phyloP scores from a whole-genome alignment of 2,888 invertebrate genomes.

The Nowickia ferox region DNA sequence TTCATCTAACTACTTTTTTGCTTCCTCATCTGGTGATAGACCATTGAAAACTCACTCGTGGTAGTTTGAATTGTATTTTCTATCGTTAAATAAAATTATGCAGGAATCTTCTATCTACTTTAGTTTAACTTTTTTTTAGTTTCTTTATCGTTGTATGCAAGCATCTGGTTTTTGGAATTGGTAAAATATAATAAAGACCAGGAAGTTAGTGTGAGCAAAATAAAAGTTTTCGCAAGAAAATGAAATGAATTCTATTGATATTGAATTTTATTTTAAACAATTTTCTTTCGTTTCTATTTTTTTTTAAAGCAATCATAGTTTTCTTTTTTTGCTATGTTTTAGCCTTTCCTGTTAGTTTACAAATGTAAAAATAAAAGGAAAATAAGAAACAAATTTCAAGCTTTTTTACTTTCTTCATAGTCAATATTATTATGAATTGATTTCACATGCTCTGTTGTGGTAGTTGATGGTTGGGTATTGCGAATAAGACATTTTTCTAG shows the following conservation, averaged over 20 bases:
- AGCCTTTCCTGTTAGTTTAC: neutral
- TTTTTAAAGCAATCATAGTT: conserved; percentile 44
- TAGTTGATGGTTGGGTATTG: neutral
- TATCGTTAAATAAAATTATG: conserved; percentile 56
- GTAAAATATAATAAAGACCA: conserved; percentile 34
- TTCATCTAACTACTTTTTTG: neutral
- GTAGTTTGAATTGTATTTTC: conserved; percentile 34
- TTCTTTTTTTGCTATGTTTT: conserved; percentile 25
- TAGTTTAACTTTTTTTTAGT: neutral
- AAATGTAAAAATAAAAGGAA: neutral
- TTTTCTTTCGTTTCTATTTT: neutral
- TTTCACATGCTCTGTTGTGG: conserved; percentile 38
- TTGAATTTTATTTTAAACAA: conserved; percentile 49
- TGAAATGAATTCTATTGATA: conserved; percentile 55
- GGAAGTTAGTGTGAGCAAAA: conserved; percentile 23
- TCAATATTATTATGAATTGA: conserved; percentile 66
- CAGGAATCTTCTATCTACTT: conserved; percentile 44
- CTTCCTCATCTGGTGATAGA: neutral
- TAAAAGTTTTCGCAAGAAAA: conserved; percentile 45
- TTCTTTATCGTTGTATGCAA: conserved; percentile 10
- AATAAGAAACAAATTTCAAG: conserved; percentile 18
- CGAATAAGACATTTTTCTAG: neutral
- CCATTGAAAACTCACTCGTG: conserved; percentile 5
- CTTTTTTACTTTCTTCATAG: conserved; percentile 42
- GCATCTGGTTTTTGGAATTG: conserved; percentile 34